These are phyloP conservation scores for Anguilla obscura DNA, from an alignment of 2,797 vertebrate genomes.

Conservation along the genomic window DNA sequence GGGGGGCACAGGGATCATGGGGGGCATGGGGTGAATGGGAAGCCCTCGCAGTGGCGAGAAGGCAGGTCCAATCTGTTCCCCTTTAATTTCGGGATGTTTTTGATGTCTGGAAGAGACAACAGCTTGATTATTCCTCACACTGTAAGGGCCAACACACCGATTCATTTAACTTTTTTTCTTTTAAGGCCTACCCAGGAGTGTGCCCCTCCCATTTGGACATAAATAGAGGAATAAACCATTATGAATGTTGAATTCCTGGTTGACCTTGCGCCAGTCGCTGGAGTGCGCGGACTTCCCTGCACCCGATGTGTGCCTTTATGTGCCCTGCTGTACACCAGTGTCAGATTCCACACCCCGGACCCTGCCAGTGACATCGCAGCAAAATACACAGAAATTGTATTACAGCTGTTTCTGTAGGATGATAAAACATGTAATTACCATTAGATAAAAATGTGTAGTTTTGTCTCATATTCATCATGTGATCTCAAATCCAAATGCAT, in stretches of 20 bases:
- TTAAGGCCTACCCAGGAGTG: background rate
- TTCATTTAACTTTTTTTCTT: slow-evolving; percentile 53
- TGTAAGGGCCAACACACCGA: slow-evolving; percentile 59
- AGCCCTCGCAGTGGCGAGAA: background rate
- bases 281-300: slow-evolving; percentile 47
- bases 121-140: slow-evolving; percentile 57
- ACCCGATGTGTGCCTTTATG: slow-evolving; percentile 47
- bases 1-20: no score
- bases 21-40: background rate
- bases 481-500: no score
- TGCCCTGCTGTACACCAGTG: slow-evolving; percentile 43
- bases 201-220: slow-evolving; percentile 48
- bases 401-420: no score
- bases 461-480: no score
- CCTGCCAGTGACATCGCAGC: background rate
- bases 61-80: slow-evolving; percentile 46
- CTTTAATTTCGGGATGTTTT: slow-evolving; percentile 40
- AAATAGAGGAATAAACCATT: slow-evolving; percentile 69
- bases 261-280: slow-evolving; percentile 55
- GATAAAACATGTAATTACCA: no score
- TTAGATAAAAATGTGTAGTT: no score
- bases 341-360: background rate
- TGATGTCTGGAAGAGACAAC: slow-evolving; percentile 53
- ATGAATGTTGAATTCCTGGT: slow-evolving; percentile 46
- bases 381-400: background rate